Conservation (phyloP, 1,140 invertebrate genomes). For the Kradibia gibbosae region DNA sequence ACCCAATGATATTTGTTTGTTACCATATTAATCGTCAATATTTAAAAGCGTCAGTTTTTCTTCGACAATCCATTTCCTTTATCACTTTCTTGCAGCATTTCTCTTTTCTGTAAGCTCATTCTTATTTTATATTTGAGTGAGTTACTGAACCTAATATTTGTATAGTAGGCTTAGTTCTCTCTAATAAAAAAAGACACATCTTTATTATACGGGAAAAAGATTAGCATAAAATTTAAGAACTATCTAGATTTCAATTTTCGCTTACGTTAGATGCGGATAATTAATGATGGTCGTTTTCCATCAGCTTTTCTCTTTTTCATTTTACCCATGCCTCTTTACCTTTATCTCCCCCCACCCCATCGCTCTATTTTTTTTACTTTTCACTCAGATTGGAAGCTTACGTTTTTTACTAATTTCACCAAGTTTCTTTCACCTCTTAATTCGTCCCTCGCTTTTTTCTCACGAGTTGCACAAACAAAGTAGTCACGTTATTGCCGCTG, state of each 20-base stretch:
- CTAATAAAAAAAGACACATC: constrained; percentile 16
- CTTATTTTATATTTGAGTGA: constrained; percentile 26
- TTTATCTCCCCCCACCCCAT: constrained; percentile 21
- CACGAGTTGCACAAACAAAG: constrained; percentile 3
- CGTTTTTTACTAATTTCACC: constrained; percentile 16
- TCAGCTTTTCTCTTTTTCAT: constrained; percentile 5
- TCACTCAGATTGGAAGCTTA: not conserved
- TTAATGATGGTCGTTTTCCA: constrained; percentile 34
- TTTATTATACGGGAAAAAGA: constrained; percentile 36
- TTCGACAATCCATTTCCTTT: not conserved
- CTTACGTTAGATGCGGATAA: constrained; percentile 36
- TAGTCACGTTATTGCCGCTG: not conserved
- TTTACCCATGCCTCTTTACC: constrained; percentile 5
- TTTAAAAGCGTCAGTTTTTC: no score
- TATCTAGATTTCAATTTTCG: constrained; percentile 52
- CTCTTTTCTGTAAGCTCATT: constrained; percentile 9
- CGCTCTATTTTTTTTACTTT: not conserved
- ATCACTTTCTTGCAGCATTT: not conserved
- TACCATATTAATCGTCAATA: no score
- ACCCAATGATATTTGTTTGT: no score
- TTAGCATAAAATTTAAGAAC: constrained; percentile 46
- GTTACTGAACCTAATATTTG: constrained; percentile 26
- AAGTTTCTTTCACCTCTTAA: constrained; percentile 36
- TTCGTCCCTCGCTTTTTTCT: constrained; percentile 30
- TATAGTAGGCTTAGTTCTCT: constrained; percentile 19